Evolutionary conservation across 2,888 invertebrate genomes (phyloP).

Genomic region (Nematopogon swammerdamellus): DNA sequence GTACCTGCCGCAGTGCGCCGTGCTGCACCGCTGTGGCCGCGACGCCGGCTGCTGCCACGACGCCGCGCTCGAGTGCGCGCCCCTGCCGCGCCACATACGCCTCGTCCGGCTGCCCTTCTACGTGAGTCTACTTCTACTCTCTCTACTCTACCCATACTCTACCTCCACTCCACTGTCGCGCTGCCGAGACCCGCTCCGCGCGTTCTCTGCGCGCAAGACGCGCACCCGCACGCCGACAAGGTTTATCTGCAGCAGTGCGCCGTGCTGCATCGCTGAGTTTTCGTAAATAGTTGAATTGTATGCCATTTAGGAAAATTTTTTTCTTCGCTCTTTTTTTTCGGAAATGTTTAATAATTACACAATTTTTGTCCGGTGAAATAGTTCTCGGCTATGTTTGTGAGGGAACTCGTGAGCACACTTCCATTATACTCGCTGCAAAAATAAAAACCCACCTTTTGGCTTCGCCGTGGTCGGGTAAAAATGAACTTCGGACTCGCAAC

Average conservation of each 20-base stretch:
- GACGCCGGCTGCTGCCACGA: slow-evolving; percentile 84
- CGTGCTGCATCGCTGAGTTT: slow-evolving; percentile 80
- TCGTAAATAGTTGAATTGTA: no score
- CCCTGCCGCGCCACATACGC: slow-evolving; percentile 71
- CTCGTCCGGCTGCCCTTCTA: slow-evolving; percentile 74
- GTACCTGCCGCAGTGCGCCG: slow-evolving; percentile 82
- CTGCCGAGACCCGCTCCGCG: not conserved
- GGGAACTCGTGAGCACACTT: no score
- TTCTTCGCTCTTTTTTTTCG: no score
- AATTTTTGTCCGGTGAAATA: no score
- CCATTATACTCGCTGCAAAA: no score
- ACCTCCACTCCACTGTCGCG: not conserved
- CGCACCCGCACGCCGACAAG: not conserved
- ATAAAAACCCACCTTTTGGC: no score
- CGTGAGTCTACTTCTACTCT: slow-evolving; percentile 58
- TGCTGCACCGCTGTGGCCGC: slow-evolving; percentile 81
- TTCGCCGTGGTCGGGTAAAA: no score
- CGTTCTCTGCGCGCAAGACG: not conserved
- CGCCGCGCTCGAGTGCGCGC: slow-evolving; percentile 71
- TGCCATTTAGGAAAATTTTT: no score
- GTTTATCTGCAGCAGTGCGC: slow-evolving; percentile 81
- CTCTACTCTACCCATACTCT: not conserved
- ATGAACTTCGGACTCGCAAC: no score
- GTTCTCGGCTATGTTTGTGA: no score
- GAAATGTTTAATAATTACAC: no score